phyloP scores from a whole-genome alignment of 2,113 vertebrate genomes.

The Propithecus coquereli region DNA sequence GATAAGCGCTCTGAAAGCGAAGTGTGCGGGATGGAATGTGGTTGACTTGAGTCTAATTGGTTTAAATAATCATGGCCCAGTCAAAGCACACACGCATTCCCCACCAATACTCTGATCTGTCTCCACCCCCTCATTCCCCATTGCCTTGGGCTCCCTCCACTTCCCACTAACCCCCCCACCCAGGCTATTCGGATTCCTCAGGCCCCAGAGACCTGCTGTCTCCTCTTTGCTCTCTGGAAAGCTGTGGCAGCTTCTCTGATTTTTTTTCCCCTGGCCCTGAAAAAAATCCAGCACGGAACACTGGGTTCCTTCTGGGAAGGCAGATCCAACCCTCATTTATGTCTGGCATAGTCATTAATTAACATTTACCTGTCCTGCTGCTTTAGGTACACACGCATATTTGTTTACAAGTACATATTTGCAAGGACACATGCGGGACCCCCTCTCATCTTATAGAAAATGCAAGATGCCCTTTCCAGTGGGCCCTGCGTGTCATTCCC shows the following conservation, averaged over 20 bases:
- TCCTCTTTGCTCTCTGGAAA: neutral
- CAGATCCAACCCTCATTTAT: neutral
- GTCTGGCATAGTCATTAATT: neutral
- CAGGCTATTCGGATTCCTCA: neutral
- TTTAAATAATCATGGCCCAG: neutral
- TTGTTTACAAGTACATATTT: neutral
- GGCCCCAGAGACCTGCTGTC: neutral
- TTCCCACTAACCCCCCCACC: neutral
- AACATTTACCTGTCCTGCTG: neutral
- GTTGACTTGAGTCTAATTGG: neutral
- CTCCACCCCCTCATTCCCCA: neutral
- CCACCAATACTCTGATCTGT: neutral
- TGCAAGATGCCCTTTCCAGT: neutral
- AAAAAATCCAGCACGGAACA: neutral
- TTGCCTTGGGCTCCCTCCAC: neutral
- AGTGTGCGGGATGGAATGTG: neutral
- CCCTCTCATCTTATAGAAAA: neutral
- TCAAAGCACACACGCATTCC: neutral
- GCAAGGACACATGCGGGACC: neutral
- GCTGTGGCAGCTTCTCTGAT: neutral
- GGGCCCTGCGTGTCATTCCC: rapidly evolving
- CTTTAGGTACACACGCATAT: neutral
- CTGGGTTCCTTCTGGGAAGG: neutral
- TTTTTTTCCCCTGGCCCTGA: neutral
- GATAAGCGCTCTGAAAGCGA: neutral